A percentile compares a stretch with the other conserved stretches of the same genome.
Conservation (phyloP, 2,797 vertebrate genomes). For the Gobionotothen gibberifrons region DNA sequence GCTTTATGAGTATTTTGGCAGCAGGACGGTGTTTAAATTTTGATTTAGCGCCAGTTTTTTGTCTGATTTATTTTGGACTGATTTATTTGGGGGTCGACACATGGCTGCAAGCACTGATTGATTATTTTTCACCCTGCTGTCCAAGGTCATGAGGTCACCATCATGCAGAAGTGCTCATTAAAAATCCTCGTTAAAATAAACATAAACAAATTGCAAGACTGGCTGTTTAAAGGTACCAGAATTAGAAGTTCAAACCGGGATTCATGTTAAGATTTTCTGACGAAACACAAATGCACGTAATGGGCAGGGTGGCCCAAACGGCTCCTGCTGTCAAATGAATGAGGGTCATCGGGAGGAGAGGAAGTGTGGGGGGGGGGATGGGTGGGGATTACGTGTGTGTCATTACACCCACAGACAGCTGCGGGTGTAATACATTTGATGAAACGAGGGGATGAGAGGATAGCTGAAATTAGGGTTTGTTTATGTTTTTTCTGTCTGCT, state of each 20-base stretch:
- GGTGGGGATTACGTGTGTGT: constrained; percentile 43
- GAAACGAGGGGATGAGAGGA: constrained; percentile 17
- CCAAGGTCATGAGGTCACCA: not conserved
- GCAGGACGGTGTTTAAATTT: not conserved
- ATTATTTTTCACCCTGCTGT: constrained; percentile 1
- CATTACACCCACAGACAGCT: constrained; percentile 46
- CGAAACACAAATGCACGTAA: not conserved
- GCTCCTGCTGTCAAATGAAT: constrained; percentile 35
- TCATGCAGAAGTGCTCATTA: not conserved
- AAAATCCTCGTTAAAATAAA: not conserved
- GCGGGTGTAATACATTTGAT: constrained; percentile 46
- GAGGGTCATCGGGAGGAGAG: constrained; percentile 19
- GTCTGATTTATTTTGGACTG: not conserved
- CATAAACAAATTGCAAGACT: no score
- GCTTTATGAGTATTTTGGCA: not conserved
- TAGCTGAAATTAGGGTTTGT: not conserved
- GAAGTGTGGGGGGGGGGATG: not conserved
- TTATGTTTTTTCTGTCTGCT: not conserved
- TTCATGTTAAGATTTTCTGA: not conserved
- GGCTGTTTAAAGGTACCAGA: no score
- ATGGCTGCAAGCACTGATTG: not conserved
- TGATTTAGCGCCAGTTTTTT: not conserved
- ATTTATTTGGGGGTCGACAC: not conserved
- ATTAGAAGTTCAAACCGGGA: not conserved
- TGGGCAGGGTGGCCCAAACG: not conserved